Evolutionary conservation across 2,113 vertebrate species (phyloP).

Genomic region (Microtus pennsylvanicus): DNA sequence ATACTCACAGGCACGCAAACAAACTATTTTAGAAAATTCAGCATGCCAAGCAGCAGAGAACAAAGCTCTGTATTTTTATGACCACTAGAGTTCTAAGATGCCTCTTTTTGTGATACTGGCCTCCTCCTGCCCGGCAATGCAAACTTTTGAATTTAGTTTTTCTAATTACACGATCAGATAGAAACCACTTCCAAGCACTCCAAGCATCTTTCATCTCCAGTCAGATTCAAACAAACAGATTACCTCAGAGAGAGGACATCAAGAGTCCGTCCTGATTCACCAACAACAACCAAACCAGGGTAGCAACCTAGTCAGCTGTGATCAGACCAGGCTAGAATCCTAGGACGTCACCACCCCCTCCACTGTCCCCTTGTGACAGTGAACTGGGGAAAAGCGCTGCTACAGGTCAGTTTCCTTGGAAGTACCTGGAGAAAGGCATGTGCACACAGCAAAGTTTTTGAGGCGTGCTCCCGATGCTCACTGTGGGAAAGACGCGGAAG

Average conservation of each 20-base stretch:
- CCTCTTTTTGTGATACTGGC: background rate
- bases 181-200: background rate
- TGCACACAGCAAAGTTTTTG: background rate
- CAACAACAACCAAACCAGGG: background rate
- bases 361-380: background rate
- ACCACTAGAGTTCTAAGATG: background rate
- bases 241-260: background rate
- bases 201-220: background rate
- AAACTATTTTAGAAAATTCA: background rate
- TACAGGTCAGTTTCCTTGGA: no score
- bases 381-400: background rate
- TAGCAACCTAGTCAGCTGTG: background rate
- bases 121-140: background rate
- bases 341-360: background rate
- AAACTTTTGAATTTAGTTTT: background rate
- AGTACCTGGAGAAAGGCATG: background rate
- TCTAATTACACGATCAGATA: background rate
- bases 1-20: background rate
- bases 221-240: background rate
- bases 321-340: background rate
- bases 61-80: background rate
- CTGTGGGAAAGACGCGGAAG: background rate
- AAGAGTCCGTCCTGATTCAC: background rate
- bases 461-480: background rate
- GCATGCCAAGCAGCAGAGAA: background rate